phyloP scores from a whole-genome alignment of 1,140 invertebrate species.

The Drosophila lini region DNA sequence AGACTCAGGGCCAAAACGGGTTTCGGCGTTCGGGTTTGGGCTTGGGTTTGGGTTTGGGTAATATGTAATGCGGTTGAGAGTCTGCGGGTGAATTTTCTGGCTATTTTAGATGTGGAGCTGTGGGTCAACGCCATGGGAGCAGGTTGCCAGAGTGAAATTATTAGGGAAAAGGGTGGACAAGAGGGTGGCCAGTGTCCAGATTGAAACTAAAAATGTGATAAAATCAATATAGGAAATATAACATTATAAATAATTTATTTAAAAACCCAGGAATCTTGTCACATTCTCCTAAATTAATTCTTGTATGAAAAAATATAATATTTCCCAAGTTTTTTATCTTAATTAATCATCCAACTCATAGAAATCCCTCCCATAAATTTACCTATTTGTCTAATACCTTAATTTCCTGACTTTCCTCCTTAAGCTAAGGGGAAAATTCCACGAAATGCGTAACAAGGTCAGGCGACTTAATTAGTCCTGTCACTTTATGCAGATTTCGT shows the following conservation, averaged over 20 bases:
- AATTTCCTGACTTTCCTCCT: neutral
- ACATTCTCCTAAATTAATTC: neutral
- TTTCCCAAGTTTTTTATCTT: neutral
- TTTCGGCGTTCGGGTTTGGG: neutral
- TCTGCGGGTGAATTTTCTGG: constrained; percentile 22
- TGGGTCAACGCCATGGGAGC: neutral
- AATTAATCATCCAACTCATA: neutral
- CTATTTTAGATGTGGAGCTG: constrained; percentile 2
- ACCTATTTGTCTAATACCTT: neutral
- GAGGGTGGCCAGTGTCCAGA: neutral
- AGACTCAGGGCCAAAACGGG: constrained; percentile 1
- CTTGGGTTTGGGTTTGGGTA: constrained; percentile 3
- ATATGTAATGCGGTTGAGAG: constrained; percentile 50
- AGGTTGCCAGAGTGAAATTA: neutral
- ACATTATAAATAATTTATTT: neutral
- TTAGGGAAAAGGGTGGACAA: neutral
- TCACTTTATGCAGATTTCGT: constrained; percentile 27
- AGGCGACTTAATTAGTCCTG: constrained; percentile 42
- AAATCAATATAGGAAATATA: too few relatives aligned
- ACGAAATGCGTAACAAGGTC: constrained; percentile 8
- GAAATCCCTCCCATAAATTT: neutral
- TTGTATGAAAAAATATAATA: neutral
- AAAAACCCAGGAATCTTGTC: too few relatives aligned
- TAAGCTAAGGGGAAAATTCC: constrained; percentile 2
- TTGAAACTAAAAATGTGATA: too few relatives aligned